Base-by-base conservation (phyloP, 2,113 vertebrate species). In the Cygnus buccinator region DNA sequence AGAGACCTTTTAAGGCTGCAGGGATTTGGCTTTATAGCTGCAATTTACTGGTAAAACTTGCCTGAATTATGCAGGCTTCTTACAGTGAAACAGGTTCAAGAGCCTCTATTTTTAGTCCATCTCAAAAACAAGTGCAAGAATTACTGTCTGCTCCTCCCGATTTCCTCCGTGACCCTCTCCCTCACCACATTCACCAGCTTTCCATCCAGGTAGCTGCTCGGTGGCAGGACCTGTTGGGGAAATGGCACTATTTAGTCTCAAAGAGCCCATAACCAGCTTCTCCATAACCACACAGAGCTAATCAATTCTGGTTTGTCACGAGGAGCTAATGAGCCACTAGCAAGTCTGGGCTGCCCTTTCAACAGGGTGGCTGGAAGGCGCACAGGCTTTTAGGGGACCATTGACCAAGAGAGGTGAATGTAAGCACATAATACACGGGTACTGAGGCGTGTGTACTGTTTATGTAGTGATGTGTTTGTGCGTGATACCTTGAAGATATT, bases 1-100 rank as follows among this genome's bases (percentile, higher is more conserved):
- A 81, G 61, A 95, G 93, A 78, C 90, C 73, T 96, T 95, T 94
- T 93, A 94, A 92, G 83, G 94, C 59, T 93, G 50, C 43, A 50
- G 20, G 11, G 10, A 44, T 93, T 80, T 78, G 61, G 18, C 50
- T 88, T 93, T 80, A 62, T 58, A 81, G 92, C 52, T 76, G 48
- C 74, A 87, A 46, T 93, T 95, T 95, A 61, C 93, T 88, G 84
- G 55, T 86, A 90, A 94, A 93, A 90, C n/a, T 89, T 48, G 22
- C 73, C 61, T 74, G 76, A 96, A 93, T 94, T 93, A 84, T 84
- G 76, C 20, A 80, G 62, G 44, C 85, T 86, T 86, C 77, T 84
- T 48, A 52, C 9, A 4, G 59, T 35, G 72, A 88, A 86, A 71
- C 0, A 26, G 61, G 68, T 74, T 94, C 85, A 88, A 93, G 92